Base-by-base conservation (phyloP, 2,888 invertebrate genomes). In the Choristoneura rosaceana region DNA sequence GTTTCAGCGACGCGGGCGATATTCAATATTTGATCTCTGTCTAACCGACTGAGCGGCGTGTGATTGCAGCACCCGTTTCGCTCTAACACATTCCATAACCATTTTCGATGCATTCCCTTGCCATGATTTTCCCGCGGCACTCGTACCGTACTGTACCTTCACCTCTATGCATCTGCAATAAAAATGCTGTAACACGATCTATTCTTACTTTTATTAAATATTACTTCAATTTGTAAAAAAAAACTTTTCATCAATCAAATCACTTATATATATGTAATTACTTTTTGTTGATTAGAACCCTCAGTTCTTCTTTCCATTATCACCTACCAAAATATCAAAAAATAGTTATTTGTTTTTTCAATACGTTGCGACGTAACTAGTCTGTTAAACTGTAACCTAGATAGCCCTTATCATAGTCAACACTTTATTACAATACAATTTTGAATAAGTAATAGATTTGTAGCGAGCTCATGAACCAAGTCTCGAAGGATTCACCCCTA, bases 21-120 rank as follows among this genome's bases (percentile, higher is more conserved):
- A 89, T 92, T 92, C 93, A 93, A 93, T 94, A 92, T 93, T 93
- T 93, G 94, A 94, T 94, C 94, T 93, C 93, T 94, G 92, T 94
- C 94, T 94, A 92, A 92, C 94, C 87, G 90, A 87, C 90, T 90
- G 90, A 88, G 82, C 85, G 81, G 86, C 86, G 82, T 87, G 89
- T 85, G 89, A 90, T 90, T 93, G 92, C 92, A 92, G 87, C 92
- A 88, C 83, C 90, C 79, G 85, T 93, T 93, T 86, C 90, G 78
- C 87, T 93, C 91, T 75, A 79, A 81, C 91, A 90, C 92, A 92
- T 93, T 92, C 90, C 90, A 88, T 93, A 91, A 93, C 93, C 90
- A 93, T 93, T 93, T 93, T 92, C 91, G 91, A 92, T 93, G 93
- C 93, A 93, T 93, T 93, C 93, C 85, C 89, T 87, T 89, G 90